Conservation (phyloP, 2,797 vertebrate species). For the Pempheris klunzingeri region DNA sequence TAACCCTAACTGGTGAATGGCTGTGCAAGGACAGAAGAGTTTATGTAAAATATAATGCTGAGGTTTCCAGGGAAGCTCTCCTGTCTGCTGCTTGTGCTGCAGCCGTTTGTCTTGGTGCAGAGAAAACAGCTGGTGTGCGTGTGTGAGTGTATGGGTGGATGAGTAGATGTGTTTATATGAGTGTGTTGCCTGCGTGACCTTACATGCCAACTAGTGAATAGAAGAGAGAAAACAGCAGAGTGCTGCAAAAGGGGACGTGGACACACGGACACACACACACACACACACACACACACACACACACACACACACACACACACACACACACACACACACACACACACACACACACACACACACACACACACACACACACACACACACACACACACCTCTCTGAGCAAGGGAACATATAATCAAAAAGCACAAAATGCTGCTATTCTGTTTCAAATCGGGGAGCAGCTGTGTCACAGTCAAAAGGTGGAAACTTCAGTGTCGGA, state of each 20-base stretch:
- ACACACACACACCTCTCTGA: conserved; percentile 22
- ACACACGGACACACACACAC: conserved; percentile 20
- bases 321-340: conserved; percentile 6
- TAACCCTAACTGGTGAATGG: conserved; percentile 28
- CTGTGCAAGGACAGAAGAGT: conserved; percentile 9
- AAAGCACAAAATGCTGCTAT: conserved; percentile 30
- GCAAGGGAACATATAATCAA: conserved; percentile 43
- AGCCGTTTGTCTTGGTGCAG: conserved; percentile 41
- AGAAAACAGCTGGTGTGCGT: conserved; percentile 61
- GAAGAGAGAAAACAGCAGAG: conserved; percentile 40
- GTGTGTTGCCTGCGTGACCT: conserved; percentile 56
- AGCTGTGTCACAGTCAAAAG: conserved; percentile 55
- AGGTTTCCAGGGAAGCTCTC: conserved; percentile 33
- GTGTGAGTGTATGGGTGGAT: conserved; percentile 10
- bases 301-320: conserved; percentile 9
- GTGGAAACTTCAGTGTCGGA: conserved; percentile 44
- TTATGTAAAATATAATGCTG: conserved; percentile 28
- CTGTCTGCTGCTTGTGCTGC: conserved; percentile 18
- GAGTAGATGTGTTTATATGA: conserved; percentile 36
- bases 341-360: conserved; percentile 8
- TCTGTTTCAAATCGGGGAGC: conserved; percentile 29
- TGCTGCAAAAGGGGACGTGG: conserved; percentile 27
- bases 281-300: conserved; percentile 2
- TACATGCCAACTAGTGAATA: conserved; percentile 53
- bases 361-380: conserved; percentile 23